Percentiles rank a stretch among this genome's conserved stretches.
phyloP scores from a whole-genome alignment of 1,140 invertebrate species.

The Idris sp. region DNA sequence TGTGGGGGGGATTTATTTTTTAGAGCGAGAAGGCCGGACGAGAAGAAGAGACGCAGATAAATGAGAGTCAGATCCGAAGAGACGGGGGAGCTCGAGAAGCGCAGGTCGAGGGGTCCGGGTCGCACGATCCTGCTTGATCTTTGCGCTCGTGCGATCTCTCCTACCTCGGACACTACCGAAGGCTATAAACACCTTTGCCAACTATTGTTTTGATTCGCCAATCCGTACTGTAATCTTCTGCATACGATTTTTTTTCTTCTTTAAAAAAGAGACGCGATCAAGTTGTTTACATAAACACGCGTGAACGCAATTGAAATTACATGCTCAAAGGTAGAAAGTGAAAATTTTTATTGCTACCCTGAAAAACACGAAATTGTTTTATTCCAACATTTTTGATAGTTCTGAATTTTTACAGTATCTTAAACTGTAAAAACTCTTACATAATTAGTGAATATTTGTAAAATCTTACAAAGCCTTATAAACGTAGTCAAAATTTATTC shows the following conservation, averaged over 20 bases:
- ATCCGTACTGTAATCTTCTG: conserved; percentile 20
- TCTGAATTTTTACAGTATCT: too few relatives aligned
- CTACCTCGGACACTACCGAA: conserved; percentile 69
- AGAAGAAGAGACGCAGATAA: conserved; percentile 63
- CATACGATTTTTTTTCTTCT: too few relatives aligned
- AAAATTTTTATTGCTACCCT: too few relatives aligned
- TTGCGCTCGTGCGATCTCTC: conserved; percentile 77
- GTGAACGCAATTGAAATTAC: conserved; percentile 5
- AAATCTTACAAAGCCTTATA: too few relatives aligned
- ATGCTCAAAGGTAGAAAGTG: too few relatives aligned
- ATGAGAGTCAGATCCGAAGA: conserved; percentile 53
- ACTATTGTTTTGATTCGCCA: conserved; percentile 52
- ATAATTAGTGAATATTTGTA: too few relatives aligned
- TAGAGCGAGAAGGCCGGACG: conserved; percentile 29
- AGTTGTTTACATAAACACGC: conserved; percentile 33
- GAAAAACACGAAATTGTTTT: too few relatives aligned
- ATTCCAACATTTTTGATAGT: too few relatives aligned
- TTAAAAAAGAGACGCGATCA: too few relatives aligned
- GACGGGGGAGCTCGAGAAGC: conserved; percentile 50
- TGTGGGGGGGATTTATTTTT: conserved; percentile 19
- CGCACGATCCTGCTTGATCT: conserved; percentile 78
- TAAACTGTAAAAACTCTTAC: too few relatives aligned
- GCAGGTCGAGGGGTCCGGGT: conserved; percentile 77
- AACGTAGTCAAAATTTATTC: too few relatives aligned
- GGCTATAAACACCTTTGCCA: conserved; percentile 68